phyloP scores from a whole-genome alignment of 2,113 vertebrate genomes.

The Xyrauchen texanus region DNA sequence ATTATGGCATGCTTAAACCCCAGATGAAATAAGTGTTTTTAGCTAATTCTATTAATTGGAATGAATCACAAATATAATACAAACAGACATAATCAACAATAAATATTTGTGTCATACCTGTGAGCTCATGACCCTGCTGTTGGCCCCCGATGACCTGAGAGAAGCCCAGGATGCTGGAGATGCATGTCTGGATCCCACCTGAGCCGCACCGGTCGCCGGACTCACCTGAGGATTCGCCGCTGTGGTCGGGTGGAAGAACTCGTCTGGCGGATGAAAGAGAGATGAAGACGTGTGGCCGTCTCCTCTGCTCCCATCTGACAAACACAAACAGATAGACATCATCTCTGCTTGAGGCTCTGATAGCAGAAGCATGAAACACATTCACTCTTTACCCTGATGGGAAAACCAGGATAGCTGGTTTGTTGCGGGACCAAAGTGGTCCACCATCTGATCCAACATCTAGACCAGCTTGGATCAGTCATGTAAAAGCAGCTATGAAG shows the following conservation, averaged over 20 bases:
- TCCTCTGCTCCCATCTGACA: constrained; percentile 38
- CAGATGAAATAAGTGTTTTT: too few relatives aligned
- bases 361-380: too few relatives aligned
- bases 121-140: constrained; percentile 79
- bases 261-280: constrained; percentile 80
- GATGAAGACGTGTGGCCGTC: constrained; percentile 59
- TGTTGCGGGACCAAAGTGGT: too few relatives aligned
- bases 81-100: too few relatives aligned
- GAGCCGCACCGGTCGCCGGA: constrained; percentile 64
- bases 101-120: constrained; percentile 74
- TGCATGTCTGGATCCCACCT: constrained; percentile 73
- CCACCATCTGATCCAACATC: too few relatives aligned
- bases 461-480: too few relatives aligned
- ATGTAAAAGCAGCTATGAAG: too few relatives aligned
- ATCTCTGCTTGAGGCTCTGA: constrained; percentile 7
- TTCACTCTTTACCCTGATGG: too few relatives aligned
- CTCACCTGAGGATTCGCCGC: constrained; percentile 63
- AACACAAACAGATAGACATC: constrained; percentile 10
- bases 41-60: too few relatives aligned
- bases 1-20: too few relatives aligned
- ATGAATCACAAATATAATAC: too few relatives aligned
- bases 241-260: constrained; percentile 87
- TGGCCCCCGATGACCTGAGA: constrained; percentile 81
- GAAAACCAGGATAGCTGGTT: too few relatives aligned
- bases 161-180: constrained; percentile 89